Evolutionary conservation across 2,888 invertebrate genomes (phyloP), one percentile per base, ranked within the genome.

Genomic region (Tipula confusa): DNA sequence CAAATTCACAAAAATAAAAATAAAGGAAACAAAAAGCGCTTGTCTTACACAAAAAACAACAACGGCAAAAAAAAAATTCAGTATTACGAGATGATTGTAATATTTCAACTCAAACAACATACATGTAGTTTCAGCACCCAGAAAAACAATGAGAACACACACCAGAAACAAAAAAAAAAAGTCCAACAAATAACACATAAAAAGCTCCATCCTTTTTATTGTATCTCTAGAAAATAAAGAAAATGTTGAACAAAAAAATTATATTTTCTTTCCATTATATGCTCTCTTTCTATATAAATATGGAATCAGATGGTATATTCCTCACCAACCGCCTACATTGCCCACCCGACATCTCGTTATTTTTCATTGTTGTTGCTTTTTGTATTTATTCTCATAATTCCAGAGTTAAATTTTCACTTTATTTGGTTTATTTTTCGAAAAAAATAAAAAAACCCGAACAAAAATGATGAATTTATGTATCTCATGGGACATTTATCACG

Each of bases 321-420:
- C 64, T 24, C 64, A 64, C 64, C 18, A 24, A 18, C 64, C 24
- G 24, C 24, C 24, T 64, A 18, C n/a, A n/a, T 64, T 64, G 64
- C 64, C 64, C 64, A 64, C 64, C 64, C 64, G 24, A 24, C 64
- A 64, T 64, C 64, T 64, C 64, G 64, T 64, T 64, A 64, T 24
- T 64, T 64, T 48, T 64, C 24, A 9, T 64, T 64, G 64, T 24
- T 24, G 24, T 9, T 24, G 24, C 11, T 18, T 24, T 64, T 64
- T 64, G 6, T 33, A 64, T 64, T 64, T 64, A 64, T 64, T 64
- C 64, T 64, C 24, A 64, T 24, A 64, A 64, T 64, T 64, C 18
- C 64, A 64, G 64, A 64, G 64, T 64, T 64, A 64, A 64, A 64
- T 64, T 64, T 64, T 64, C 64, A 64, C 64, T 64, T 64, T 64